Conservation (phyloP, 2,888 invertebrate genomes). For the Ptychoptera contaminata region DNA sequence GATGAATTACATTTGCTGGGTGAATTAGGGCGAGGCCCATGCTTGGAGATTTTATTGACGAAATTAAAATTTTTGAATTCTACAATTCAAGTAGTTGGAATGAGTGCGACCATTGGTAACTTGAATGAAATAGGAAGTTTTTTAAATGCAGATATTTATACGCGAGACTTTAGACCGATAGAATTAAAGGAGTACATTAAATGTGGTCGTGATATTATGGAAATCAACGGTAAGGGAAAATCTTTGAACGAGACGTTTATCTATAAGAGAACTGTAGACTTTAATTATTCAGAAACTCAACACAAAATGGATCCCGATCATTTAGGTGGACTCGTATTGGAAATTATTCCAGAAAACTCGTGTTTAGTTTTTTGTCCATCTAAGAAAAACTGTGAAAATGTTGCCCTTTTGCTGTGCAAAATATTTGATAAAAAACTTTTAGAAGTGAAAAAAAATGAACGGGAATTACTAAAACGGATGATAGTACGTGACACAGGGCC, state of each 20-base stretch:
- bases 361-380: conserved; percentile 89
- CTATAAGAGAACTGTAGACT: conserved; percentile 35
- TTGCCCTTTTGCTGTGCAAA: conserved; percentile 47
- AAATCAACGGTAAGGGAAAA: conserved; percentile 35
- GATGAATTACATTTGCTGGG: conserved; percentile 92
- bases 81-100: conserved; percentile 75
- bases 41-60: conserved; percentile 66
- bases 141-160: conserved; percentile 65
- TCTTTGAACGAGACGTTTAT: conserved; percentile 36
- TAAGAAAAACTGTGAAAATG: conserved; percentile 84
- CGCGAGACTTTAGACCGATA: conserved; percentile 78
- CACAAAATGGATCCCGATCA: conserved; percentile 59
- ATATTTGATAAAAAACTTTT: conserved; percentile 33
- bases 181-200: conserved; percentile 71
- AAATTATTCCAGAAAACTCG: conserved; percentile 62
- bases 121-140: conserved; percentile 64
- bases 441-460: conserved; percentile 40
- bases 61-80: conserved; percentile 56
- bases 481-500: conserved; percentile 39
- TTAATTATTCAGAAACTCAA: conserved; percentile 45
- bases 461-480: conserved; percentile 31
- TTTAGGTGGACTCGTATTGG: conserved; percentile 61
- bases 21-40: conserved; percentile 70
- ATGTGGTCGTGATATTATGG: conserved; percentile 41
- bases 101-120: conserved; percentile 96